Conservation (phyloP, 2,113 vertebrate species). For the Apteryx mantelli region DNA sequence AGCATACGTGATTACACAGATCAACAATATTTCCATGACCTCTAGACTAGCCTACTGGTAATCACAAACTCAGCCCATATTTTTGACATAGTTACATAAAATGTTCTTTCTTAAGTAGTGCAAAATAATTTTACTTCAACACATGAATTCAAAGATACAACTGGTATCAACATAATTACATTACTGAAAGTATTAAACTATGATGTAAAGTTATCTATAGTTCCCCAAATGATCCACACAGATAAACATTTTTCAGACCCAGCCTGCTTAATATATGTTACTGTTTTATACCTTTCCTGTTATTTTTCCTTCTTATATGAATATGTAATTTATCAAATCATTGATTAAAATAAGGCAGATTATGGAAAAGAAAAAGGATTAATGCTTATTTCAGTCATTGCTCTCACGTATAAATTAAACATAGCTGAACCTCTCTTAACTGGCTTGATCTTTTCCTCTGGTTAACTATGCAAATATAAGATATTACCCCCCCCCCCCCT, state of each 20-base stretch:
- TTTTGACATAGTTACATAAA: not conserved
- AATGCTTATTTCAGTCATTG: not conserved
- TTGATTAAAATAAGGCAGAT: not conserved
- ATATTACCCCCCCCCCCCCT: accelerated
- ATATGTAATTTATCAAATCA: not conserved
- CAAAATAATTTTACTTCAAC: not conserved
- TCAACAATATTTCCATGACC: slow-evolving; percentile 15
- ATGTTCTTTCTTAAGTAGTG: not conserved
- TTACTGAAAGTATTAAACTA: not conserved
- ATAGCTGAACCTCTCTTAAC: not conserved
- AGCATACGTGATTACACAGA: slow-evolving; percentile 8
- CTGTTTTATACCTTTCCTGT: not conserved
- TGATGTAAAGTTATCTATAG: not conserved
- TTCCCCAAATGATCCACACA: not conserved
- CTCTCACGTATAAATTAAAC: not conserved
- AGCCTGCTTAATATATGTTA: not conserved
- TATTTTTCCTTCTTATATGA: not conserved
- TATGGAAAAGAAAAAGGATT: not conserved
- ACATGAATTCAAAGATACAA: not conserved
- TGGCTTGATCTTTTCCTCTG: not conserved
- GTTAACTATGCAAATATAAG: not conserved
- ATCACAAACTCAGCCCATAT: not conserved
- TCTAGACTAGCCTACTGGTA: not conserved
- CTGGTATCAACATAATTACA: not conserved
- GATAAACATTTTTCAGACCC: not conserved